A percentile compares a stretch with the other conserved stretches of the same genome.
phyloP scores from a whole-genome alignment of 2,797 vertebrate species.

The Sebastes oblongus region DNA sequence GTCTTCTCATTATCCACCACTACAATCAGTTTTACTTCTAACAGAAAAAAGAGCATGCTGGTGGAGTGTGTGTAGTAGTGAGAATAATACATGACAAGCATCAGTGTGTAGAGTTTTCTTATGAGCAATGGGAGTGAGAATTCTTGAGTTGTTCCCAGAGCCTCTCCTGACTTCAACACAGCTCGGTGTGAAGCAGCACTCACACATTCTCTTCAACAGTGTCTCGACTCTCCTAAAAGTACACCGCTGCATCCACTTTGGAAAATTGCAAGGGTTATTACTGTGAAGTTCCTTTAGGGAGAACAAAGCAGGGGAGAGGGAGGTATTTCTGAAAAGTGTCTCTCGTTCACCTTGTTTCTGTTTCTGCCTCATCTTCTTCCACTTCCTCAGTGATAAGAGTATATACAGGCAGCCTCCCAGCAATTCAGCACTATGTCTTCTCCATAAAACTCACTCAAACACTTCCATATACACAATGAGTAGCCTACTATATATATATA shows the following conservation, averaged over 20 bases:
- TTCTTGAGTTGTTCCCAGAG: not conserved
- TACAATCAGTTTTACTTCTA: not conserved
- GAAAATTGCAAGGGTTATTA: conserved; percentile 1
- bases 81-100: not conserved
- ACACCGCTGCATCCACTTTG: not conserved
- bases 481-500: not conserved
- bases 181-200: not conserved
- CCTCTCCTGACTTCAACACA: not conserved
- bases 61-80: not conserved
- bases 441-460: not conserved
- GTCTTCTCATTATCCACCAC: not conserved
- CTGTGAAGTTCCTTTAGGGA: not conserved
- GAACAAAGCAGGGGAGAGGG: not conserved
- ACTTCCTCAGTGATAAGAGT: conserved; percentile 17
- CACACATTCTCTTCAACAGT: conserved; percentile 7
- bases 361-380: conserved; percentile 13
- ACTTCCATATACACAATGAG: not conserved
- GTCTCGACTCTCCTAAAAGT: conserved; percentile 17
- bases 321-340: conserved; percentile 12
- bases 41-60: not conserved
- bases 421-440: conserved; percentile 7
- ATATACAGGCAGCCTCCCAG: not conserved
- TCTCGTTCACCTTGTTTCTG: conserved; percentile 8
- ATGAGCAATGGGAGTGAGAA: not conserved
- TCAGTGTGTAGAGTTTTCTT: not conserved